Percentiles rank a stretch among this genome's conserved stretches.
These are phyloP conservation scores for Diarsia rubi DNA, from an alignment of 2,888 invertebrate species.

Conservation along the genomic window DNA sequence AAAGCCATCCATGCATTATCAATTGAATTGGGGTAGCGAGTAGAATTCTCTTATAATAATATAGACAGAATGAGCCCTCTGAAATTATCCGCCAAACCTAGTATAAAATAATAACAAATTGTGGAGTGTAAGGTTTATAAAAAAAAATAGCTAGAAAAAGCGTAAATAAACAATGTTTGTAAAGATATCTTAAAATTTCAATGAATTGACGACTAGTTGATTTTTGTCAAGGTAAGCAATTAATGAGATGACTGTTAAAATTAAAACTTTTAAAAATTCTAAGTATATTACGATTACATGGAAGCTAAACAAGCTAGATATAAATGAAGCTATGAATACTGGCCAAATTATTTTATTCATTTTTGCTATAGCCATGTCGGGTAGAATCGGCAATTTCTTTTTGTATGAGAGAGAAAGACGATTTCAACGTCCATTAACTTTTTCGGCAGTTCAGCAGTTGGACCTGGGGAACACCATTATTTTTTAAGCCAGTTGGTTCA, in stretches of 20 bases:
- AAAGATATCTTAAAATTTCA: constrained; percentile 10
- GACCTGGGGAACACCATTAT: constrained; percentile 30
- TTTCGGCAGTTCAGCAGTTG: constrained; percentile 29
- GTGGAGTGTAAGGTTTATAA: background rate
- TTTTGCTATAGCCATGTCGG: background rate
- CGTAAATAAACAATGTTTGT: background rate
- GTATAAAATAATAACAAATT: background rate
- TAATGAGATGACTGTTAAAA: constrained; percentile 15
- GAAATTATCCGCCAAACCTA: background rate
- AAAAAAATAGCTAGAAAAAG: constrained; percentile 1
- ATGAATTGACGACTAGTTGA: background rate
- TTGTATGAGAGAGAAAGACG: background rate
- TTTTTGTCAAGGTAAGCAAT: constrained; percentile 33
- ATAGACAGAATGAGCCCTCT: background rate
- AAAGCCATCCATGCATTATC: constrained; percentile 13
- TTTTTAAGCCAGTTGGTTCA: constrained; percentile 13
- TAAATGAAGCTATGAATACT: constrained; percentile 6
- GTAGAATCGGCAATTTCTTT: background rate
- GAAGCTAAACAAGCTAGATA: constrained; percentile 22
- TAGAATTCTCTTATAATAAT: background rate
- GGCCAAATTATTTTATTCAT: background rate
- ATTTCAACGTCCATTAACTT: constrained; percentile 16
- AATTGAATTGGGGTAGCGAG: background rate
- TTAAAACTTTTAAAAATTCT: background rate
- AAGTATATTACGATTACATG: background rate